Percentiles rank a stretch among this genome's conserved stretches.
phyloP scores from a whole-genome alignment of 2,797 vertebrate genomes.

The Mustela erminea region DNA sequence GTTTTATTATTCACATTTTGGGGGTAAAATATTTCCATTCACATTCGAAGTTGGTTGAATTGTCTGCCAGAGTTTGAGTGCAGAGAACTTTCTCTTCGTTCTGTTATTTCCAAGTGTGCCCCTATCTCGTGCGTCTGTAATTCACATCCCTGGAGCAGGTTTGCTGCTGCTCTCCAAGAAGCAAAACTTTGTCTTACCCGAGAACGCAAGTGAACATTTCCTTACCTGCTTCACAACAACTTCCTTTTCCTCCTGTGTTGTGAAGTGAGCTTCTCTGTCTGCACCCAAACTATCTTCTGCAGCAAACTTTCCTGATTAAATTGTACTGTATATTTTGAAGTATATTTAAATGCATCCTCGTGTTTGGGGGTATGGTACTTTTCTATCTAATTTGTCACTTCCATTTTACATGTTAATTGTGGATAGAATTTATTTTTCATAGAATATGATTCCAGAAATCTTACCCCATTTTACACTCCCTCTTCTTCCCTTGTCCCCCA shows the following conservation, averaged over 20 bases:
- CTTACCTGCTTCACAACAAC: background rate
- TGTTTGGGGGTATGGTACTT: background rate
- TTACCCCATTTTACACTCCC: background rate
- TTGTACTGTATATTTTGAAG: background rate
- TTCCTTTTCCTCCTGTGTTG: background rate
- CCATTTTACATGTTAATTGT: conserved; percentile 1
- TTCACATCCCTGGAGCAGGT: background rate
- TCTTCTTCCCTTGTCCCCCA: background rate
- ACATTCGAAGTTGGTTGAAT: conserved; percentile 62
- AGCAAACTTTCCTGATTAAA: conserved; percentile 14
- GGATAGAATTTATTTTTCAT: background rate
- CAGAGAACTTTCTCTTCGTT: conserved; percentile 59
- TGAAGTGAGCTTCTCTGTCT: background rate
- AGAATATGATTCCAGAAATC: background rate
- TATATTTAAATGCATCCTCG: conserved; percentile 32
- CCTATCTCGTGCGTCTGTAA: background rate
- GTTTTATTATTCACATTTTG: conserved; percentile 83
- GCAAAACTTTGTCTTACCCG: conserved; percentile 24
- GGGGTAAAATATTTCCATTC: conserved; percentile 79
- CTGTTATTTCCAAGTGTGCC: conserved; percentile 1
- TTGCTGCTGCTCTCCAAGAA: conserved; percentile 38
- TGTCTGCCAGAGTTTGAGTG: conserved; percentile 39
- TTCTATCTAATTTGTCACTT: conserved; percentile 32
- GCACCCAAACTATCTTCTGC: background rate
- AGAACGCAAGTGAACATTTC: conserved; percentile 38